phyloP scores from a whole-genome alignment of 2,113 vertebrate genomes.

The Macrotus californicus region DNA sequence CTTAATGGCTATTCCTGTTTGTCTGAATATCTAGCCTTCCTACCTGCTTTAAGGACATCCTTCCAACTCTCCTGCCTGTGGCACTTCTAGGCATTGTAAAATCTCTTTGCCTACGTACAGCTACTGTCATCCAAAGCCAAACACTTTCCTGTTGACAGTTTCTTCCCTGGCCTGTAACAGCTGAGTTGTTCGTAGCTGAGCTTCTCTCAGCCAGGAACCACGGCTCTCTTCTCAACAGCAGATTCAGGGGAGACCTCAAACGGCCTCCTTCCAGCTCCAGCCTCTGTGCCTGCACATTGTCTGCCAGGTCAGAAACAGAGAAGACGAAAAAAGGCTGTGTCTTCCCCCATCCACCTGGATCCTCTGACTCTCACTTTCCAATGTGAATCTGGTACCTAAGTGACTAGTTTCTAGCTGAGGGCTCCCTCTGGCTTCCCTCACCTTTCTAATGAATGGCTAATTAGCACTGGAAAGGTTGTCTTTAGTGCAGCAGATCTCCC shows the following conservation, averaged over 20 bases:
- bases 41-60: background rate
- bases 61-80: background rate
- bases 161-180: background rate
- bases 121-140: background rate
- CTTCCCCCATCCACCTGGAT: background rate
- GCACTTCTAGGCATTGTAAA: background rate
- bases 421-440: background rate
- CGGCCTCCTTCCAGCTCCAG: background rate
- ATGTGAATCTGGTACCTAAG: slow-evolving; percentile 9
- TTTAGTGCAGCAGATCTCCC: background rate
- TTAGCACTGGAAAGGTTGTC: slow-evolving; percentile 14
- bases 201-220: background rate
- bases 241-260: background rate
- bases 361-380: slow-evolving; percentile 9
- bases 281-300: background rate
- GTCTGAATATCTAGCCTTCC: background rate
- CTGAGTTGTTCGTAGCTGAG: background rate
- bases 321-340: background rate
- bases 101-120: background rate
- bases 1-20: background rate
- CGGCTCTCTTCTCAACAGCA: background rate
- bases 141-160: background rate
- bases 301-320: background rate
- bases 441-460: slow-evolving; percentile 33
- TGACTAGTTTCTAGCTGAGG: slow-evolving; percentile 36